Base-by-base conservation (phyloP, 2,888 invertebrate genomes). In the Horisme vitalbata region DNA sequence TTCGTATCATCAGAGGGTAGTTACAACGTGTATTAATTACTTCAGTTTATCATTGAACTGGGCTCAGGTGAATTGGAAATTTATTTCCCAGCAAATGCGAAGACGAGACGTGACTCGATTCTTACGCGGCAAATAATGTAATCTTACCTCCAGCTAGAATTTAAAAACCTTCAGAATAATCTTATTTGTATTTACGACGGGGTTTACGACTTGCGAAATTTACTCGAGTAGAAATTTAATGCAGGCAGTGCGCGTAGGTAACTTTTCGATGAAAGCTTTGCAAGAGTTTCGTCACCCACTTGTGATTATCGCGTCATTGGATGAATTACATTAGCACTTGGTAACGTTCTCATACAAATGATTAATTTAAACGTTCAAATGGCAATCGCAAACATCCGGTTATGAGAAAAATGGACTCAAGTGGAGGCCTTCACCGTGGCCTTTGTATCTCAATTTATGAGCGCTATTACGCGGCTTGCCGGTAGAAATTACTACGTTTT, bases 371-470 rank as follows among this genome's bases (percentile, higher is more conserved):
- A 41, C 30, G 30, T 33, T 47, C 10, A 11, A 35, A 24, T 33
- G 21, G 32, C 23, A 32, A 33, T 15, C 44, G 36, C 12, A 43
- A 50, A 31, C 39, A 27, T 32, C 21, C 32, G 30, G 32, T 41
- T 37, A 39, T 14, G 11, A n/a, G 23, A 41, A 31, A 30, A 30
- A 36, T 10, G 24, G 51, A 53, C 58, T 54, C 48, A 59, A 65
- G 60, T 59, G 57, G 52, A 69, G 72, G 71, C 79, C 83, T 83
- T 83, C 76, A 65, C 78, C 79, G 66, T 81, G 83, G 76, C 79
- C 78, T 82, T 79, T 73, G 71, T 67, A 76, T 34, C 71, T 75
- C 71, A 77, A 85, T 81, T 72, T 74, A 68, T 45, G 24, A 24
- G 59, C 57, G 59, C 35, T 46, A 53, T 58, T 62, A 59, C 2